Conservation (phyloP, 1,140 invertebrate species). For the Drosophila truncata region DNA sequence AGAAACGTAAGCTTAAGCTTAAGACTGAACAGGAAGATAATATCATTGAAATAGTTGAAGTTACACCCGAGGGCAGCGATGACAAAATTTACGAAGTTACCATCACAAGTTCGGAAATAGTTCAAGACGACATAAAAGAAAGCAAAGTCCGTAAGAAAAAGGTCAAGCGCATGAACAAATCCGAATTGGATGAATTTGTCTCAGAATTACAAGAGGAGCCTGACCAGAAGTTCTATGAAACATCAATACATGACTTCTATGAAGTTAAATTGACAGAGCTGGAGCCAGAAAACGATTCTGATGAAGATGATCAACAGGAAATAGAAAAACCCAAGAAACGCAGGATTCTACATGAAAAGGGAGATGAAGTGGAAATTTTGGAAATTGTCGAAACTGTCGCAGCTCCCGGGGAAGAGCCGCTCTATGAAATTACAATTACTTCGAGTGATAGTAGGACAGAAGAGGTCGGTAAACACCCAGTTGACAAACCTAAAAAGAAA, state of each 20-base stretch:
- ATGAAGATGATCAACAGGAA: constrained; percentile 52
- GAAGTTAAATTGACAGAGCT: constrained; percentile 77
- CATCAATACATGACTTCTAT: constrained; percentile 58
- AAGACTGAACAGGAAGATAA: constrained; percentile 83
- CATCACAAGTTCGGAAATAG: constrained; percentile 58
- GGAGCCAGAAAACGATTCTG: constrained; percentile 59
- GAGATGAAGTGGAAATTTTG: constrained; percentile 63
- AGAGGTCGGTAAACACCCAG: constrained; percentile 42
- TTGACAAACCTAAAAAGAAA: constrained; percentile 55
- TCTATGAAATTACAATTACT: constrained; percentile 80
- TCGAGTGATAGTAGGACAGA: constrained; percentile 50
- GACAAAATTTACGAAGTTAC: constrained; percentile 63
- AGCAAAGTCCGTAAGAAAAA: constrained; percentile 69
- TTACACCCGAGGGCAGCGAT: constrained; percentile 66
- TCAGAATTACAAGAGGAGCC: constrained; percentile 62
- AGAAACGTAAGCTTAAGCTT: constrained; percentile 85
- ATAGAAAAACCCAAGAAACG: constrained; percentile 60
- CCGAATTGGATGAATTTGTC: constrained; percentile 75
- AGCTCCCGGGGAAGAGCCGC: constrained; percentile 68
- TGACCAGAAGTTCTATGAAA: constrained; percentile 66
- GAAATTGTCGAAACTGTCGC: constrained; percentile 73
- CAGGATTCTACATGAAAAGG: constrained; percentile 66
- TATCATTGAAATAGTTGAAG: constrained; percentile 83
- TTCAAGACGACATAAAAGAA: constrained; percentile 33
- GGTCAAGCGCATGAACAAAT: constrained; percentile 70